Evolutionary conservation across 1,140 invertebrate genomes (phyloP).

Genomic region (Fopius arisanus): DNA sequence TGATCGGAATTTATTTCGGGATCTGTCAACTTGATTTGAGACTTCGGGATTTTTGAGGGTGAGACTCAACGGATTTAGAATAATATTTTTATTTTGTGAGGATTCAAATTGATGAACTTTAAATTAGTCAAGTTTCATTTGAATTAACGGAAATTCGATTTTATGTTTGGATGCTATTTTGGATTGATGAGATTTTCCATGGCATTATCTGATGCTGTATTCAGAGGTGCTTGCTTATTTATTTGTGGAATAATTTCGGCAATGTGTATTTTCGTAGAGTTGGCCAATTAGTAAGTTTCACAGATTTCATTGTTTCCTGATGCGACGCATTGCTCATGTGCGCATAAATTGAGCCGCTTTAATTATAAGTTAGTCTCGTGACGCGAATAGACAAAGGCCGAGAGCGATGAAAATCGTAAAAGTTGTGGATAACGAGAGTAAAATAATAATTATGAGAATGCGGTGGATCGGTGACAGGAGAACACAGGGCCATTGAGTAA

Average conservation of each 20-base stretch:
- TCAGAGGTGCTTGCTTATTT: too few relatives aligned
- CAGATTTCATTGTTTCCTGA: background rate
- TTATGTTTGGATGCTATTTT: too few relatives aligned
- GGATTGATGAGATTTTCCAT: too few relatives aligned
- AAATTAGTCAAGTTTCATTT: too few relatives aligned
- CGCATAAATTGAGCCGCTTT: constrained; percentile 9
- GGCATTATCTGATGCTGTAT: too few relatives aligned
- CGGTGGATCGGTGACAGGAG: background rate
- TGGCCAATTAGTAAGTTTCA: background rate
- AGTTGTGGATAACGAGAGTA: constrained; percentile 19
- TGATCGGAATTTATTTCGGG: too few relatives aligned
- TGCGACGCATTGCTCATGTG: background rate
- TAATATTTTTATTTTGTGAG: too few relatives aligned
- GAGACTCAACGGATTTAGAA: too few relatives aligned
- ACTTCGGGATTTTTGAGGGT: too few relatives aligned
- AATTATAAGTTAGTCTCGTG: constrained; percentile 30
- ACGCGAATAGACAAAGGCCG: background rate
- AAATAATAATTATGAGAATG: constrained; percentile 33
- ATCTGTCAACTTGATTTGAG: too few relatives aligned
- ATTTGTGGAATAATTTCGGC: background rate
- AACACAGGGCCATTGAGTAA: background rate
- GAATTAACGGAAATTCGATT: too few relatives aligned
- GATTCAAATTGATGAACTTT: too few relatives aligned
- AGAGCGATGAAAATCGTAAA: constrained; percentile 16
- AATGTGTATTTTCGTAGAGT: background rate